A percentile compares a stretch with the other conserved stretches of the same genome.
These are phyloP conservation scores for Capitella teleta DNA, from an alignment of 1,140 invertebrate genomes.

Conservation along the genomic window DNA sequence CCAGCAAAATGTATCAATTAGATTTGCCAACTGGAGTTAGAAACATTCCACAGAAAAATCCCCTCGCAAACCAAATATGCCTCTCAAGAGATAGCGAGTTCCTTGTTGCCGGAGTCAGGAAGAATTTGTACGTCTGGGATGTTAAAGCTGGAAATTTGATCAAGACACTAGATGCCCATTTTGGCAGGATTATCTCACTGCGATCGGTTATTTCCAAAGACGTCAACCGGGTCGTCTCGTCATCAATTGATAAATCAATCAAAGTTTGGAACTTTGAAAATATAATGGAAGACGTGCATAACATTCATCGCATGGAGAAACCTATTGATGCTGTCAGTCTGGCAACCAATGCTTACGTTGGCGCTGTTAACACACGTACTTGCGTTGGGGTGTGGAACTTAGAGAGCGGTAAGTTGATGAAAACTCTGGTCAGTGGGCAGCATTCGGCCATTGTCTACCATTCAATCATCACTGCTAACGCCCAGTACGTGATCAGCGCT, in stretches of 20 bases:
- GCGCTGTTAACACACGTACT: constrained; percentile 49
- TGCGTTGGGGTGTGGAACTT: constrained; percentile 93
- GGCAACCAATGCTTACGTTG: constrained; percentile 18
- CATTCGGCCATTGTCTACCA: constrained; percentile 90
- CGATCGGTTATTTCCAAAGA: constrained; percentile 60
- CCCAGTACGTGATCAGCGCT: constrained; percentile 69
- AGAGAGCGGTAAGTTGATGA: constrained; percentile 62
- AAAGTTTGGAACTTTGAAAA: constrained; percentile 99
- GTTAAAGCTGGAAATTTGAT: constrained; percentile 58
- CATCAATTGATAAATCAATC: constrained; percentile 92
- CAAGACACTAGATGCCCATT: constrained; percentile 91
- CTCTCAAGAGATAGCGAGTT: constrained; percentile 80
- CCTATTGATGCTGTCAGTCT: constrained; percentile 61
- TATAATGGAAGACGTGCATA: constrained; percentile 93
- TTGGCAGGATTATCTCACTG: constrained; percentile 86
- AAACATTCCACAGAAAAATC: constrained; percentile 67
- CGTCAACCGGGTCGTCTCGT: constrained; percentile 89
- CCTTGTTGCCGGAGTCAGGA: constrained; percentile 85
- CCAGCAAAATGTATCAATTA: constrained; percentile 42
- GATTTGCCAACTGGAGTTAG: constrained; percentile 75
- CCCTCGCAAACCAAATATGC: constrained; percentile 49
- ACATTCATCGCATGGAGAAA: constrained; percentile 87
- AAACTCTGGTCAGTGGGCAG: constrained; percentile 79
- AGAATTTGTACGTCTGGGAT: constrained; percentile 91
- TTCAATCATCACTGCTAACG: constrained; percentile 65